Evolutionary conservation across 2,113 vertebrate genomes (phyloP), one percentile per base, ranked within the genome.

Genomic region (Psettodes erumei): DNA sequence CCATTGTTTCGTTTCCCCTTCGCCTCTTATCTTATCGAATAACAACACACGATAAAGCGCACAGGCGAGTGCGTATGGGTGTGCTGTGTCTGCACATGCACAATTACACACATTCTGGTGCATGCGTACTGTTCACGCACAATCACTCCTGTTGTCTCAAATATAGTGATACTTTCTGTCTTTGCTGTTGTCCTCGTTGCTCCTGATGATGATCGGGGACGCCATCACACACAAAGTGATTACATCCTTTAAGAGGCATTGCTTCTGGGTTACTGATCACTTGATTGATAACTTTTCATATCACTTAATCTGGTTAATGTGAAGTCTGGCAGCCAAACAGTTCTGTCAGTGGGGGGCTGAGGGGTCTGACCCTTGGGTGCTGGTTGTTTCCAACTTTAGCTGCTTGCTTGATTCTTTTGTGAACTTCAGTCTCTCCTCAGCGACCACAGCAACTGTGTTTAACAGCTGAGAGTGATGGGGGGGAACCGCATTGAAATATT

Each of bases 1-100:
- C 73, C 56, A 81, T 83, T 83, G 79, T 85, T 80, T 69, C 56
- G 56, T 77, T 85, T 85, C n/a, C 70, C 76, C 25, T 66, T 66
- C n/a, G 42, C n/a, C 56, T 23, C 65, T 70, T 43, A 77, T 75
- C 64, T 75, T 40, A 75, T 87, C 78, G 53, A 54, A 68, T 43
- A 56, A 62, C 38, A 45, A 23, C 67, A 27, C 53, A 65, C 15
- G 15, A 51, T 18, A 53, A 58, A 12, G 56, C 48, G 50, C 43
- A 27, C 45, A 1, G 16, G 25, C 18, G 64, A 43, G 3, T 59
- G 38, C 32, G 19, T 32, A 21, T 27, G 43, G 23, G 55, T 5
- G 25, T 33, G 37, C 12, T 11, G 63, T 67, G 60, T 42, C 16
- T 35, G 37, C 18, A 55, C 21, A 47, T 28, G 18, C 11, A 47